Percentiles rank a stretch among this genome's conserved stretches.
Conservation (phyloP, 1,140 invertebrate genomes). For the Halictus rubicundus region DNA sequence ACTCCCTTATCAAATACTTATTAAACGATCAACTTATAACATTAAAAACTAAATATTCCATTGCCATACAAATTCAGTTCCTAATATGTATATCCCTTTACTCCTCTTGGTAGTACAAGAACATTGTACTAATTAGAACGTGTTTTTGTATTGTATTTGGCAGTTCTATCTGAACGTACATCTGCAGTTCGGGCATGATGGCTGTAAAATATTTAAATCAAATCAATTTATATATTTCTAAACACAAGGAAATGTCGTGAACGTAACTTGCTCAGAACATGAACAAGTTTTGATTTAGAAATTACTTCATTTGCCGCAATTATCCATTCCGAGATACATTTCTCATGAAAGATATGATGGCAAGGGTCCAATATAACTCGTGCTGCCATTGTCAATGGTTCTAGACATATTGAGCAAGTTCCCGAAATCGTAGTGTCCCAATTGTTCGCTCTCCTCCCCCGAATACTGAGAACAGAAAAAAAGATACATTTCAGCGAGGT, state of each 20-base stretch:
- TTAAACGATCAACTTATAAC: background rate
- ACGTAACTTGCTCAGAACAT: background rate
- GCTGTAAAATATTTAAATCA: constrained; percentile 22
- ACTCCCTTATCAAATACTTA: background rate
- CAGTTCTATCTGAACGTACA: background rate
- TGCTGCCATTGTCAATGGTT: background rate
- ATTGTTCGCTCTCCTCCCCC: background rate
- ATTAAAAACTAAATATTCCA: background rate
- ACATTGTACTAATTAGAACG: background rate
- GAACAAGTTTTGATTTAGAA: background rate
- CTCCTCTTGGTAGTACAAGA: background rate
- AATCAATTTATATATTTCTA: background rate
- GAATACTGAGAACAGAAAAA: background rate
- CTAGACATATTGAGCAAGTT: constrained; percentile 58
- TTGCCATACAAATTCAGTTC: background rate
- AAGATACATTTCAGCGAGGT: background rate
- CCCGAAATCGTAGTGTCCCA: background rate
- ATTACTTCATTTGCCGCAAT: constrained; percentile 45
- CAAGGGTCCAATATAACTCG: constrained; percentile 19
- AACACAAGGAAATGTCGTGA: background rate
- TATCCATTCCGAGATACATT: constrained; percentile 57
- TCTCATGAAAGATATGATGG: constrained; percentile 58
- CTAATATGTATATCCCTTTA: background rate
- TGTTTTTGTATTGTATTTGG: background rate
- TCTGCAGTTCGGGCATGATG: constrained; percentile 23